Base-by-base conservation (phyloP, 2,113 vertebrate species). In the Salvelinus sp. region DNA sequence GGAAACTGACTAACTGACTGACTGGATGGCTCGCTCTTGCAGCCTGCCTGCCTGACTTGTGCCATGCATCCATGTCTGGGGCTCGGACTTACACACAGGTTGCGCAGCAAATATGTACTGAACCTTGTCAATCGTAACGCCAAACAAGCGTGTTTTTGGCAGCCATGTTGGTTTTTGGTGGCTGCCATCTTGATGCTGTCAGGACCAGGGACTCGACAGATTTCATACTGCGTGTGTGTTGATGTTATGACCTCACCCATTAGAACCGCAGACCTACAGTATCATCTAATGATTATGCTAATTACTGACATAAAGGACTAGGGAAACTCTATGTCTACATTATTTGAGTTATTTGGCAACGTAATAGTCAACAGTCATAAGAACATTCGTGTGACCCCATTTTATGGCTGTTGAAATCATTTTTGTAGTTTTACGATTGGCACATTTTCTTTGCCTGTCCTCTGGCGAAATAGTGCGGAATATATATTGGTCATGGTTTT, bases 401-500 rank as follows among this genome's bases (percentile, higher is more conserved):
- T 70, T 47, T 27, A 30, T 63, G 72, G 14, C 66, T 33, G 66
- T 6, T 20, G 2, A 68, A 18, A 16, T 18, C 1, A 68, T 33
- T 82, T 85, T 82, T 60, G 70, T 78, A 81, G 82, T 87, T 72
- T 78, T 85, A 79, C 10, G 28, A 74, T 76, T 23, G 70, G 77
- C 88, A 90, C 88, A 85, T 88, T 77, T 89, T 87, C 79, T 81
- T 76, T 75, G 71, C 83, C 62, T 87, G 67, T 85, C 89, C 88
- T 88, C 84, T 30, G 89, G 90, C 85, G 80, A 84, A 88, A 89
- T 81, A 83, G 85, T 81, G 81, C 82, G 85, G 85, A 87, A 18
- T 91, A 91, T 91, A 91, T 87, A 86, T 91, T 90, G 83, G 90
- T 92, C 91, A 93, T 87, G 90, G 84, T 91, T 91, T 86, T 91